These are phyloP conservation scores for Erpornis zantholeuca DNA, from an alignment of 2,113 vertebrate genomes.

Conservation along the genomic window DNA sequence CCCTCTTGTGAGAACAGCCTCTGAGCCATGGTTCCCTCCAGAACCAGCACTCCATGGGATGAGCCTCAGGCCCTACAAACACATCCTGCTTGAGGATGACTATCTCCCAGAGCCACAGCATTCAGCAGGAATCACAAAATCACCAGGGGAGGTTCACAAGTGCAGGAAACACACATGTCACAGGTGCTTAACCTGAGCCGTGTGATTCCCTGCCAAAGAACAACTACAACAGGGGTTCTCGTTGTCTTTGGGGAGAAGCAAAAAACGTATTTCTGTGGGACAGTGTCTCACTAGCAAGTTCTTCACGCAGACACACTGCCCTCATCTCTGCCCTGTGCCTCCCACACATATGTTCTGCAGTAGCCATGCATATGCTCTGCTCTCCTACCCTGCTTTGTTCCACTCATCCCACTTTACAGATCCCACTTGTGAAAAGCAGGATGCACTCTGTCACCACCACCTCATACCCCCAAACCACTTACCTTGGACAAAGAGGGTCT, in stretches of 20 bases:
- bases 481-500: not conserved
- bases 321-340: not conserved
- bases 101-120: not conserved
- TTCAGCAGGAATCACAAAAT: not conserved
- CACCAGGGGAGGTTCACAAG: not conserved
- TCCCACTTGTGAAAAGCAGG: not conserved
- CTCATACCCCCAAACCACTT: not conserved
- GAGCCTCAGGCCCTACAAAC: not conserved
- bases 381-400: not conserved
- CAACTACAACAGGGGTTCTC: not conserved
- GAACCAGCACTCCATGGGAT: not conserved
- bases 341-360: fast-evolving
- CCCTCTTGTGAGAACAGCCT: not conserved
- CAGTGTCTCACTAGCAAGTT: not conserved
- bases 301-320: not conserved
- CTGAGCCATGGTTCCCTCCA: fast-evolving
- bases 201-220: not conserved
- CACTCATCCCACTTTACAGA: too few species aligned
- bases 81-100: not conserved
- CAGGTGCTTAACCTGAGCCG: not conserved
- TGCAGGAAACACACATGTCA: not conserved
- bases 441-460: not conserved
- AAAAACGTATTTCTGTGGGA: not conserved
- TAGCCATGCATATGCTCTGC: fast-evolving
- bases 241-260: not conserved